Evolutionary conservation across 2,797 vertebrate species (phyloP).

Genomic region (Carduelis carduelis): DNA sequence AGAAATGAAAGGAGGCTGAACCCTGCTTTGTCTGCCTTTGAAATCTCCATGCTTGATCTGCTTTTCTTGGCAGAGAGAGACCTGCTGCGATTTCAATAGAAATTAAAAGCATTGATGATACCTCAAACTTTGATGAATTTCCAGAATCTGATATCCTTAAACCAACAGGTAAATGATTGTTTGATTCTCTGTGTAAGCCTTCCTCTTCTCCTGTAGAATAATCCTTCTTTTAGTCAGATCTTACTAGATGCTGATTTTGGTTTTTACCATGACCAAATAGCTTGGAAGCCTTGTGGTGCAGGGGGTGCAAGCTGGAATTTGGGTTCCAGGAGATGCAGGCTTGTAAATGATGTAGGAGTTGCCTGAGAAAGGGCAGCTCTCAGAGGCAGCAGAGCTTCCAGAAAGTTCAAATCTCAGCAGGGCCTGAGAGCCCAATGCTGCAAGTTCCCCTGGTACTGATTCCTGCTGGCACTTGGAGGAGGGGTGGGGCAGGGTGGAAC

Average conservation of each 20-base stretch:
- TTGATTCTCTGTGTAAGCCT: not conserved
- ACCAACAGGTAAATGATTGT: slow-evolving; percentile 81
- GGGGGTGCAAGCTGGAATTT: not conserved
- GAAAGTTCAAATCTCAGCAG: not conserved
- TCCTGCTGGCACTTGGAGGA: not conserved
- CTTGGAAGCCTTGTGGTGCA: not conserved
- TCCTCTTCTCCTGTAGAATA: not conserved
- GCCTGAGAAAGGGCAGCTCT: not conserved
- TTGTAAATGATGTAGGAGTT: not conserved
- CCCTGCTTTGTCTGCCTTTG: not conserved
- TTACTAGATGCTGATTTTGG: not conserved
- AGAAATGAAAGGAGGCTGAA: not conserved
- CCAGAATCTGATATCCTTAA: slow-evolving; percentile 97
- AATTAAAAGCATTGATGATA: slow-evolving; percentile 99
- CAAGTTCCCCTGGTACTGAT: accelerated
- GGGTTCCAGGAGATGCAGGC: not conserved
- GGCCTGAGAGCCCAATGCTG: not conserved
- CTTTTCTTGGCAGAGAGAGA: slow-evolving; percentile 84
- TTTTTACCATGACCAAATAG: not conserved
- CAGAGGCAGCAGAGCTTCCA: not conserved
- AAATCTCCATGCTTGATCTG: not conserved
- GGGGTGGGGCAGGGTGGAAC: not conserved
- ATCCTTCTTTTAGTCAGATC: not conserved
- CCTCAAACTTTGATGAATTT: slow-evolving; percentile 98
- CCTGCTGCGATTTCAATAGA: slow-evolving; percentile 95